Percentiles rank a stretch among this genome's conserved stretches.
Conservation (phyloP, 2,113 vertebrate species). For the Microcebus ravelobensis region DNA sequence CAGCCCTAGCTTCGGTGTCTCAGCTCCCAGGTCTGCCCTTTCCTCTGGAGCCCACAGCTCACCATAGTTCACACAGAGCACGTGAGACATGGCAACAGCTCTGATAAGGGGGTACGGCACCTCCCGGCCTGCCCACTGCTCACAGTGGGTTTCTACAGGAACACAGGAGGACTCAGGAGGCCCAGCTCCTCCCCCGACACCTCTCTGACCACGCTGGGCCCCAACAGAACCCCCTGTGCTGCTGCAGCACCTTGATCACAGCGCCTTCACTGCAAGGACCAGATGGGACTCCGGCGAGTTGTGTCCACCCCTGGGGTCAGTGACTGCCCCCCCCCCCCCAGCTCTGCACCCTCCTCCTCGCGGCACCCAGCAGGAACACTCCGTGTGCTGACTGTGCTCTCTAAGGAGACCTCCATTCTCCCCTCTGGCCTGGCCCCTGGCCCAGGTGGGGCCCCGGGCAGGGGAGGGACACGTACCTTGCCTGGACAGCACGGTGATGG, state of each 20-base stretch:
- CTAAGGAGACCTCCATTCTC: neutral
- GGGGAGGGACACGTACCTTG: slow-evolving; percentile 87
- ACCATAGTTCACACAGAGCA: neutral
- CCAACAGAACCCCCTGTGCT: neutral
- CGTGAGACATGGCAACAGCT: neutral
- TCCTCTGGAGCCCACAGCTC: neutral
- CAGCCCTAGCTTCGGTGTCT: fast-evolving
- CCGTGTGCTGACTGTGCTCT: neutral
- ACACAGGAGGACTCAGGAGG: neutral
- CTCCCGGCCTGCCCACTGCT: neutral
- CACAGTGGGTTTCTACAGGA: neutral
- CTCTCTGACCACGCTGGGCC: neutral
- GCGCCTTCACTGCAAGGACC: neutral
- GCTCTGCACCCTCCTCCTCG: fast-evolving
- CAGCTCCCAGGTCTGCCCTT: neutral
- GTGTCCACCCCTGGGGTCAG: neutral
- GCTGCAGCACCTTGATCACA: neutral
- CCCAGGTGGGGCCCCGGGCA: fast-evolving
- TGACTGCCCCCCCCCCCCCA: neutral
- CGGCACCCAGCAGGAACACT: neutral
- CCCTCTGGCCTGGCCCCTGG: neutral
- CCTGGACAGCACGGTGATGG: slow-evolving; percentile 93
- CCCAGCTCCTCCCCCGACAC: neutral
- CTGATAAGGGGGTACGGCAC: neutral
- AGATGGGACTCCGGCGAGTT: fast-evolving